phyloP scores from a whole-genome alignment of 2,797 vertebrate species.

The Dryobates pubescens region DNA sequence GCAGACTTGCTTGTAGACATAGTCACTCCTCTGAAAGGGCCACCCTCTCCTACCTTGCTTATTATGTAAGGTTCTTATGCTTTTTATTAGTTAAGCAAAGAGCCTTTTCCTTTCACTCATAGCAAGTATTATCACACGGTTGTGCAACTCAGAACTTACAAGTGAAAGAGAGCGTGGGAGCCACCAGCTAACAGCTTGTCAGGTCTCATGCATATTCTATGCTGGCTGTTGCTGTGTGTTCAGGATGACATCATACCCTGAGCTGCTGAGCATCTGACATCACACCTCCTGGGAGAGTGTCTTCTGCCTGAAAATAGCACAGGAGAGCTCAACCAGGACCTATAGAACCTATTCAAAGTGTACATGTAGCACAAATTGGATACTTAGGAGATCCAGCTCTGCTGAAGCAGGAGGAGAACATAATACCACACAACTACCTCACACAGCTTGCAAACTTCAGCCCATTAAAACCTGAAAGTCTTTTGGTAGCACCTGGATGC shows the following conservation, averaged over 20 bases:
- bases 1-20: neutral
- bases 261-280: slow-evolving; percentile 13
- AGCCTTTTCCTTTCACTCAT: neutral
- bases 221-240: neutral
- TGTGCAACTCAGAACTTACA: neutral
- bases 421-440: neutral
- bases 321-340: neutral
- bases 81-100: neutral
- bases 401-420: neutral
- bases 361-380: neutral
- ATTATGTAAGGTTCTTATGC: neutral
- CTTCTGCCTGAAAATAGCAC: neutral
- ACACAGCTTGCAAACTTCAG: neutral
- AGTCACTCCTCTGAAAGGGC: neutral
- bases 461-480: neutral
- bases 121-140: neutral
- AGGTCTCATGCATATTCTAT: neutral
- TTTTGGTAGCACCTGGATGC: neutral
- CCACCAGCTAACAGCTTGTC: neutral
- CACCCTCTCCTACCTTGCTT: neutral
- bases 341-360: neutral
- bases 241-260: neutral
- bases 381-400: neutral
- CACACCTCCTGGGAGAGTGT: slow-evolving; percentile 3
- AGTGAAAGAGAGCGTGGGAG: neutral